These are phyloP conservation scores for Lepus americanus DNA, from an alignment of 2,113 vertebrate species.

Conservation along the genomic window DNA sequence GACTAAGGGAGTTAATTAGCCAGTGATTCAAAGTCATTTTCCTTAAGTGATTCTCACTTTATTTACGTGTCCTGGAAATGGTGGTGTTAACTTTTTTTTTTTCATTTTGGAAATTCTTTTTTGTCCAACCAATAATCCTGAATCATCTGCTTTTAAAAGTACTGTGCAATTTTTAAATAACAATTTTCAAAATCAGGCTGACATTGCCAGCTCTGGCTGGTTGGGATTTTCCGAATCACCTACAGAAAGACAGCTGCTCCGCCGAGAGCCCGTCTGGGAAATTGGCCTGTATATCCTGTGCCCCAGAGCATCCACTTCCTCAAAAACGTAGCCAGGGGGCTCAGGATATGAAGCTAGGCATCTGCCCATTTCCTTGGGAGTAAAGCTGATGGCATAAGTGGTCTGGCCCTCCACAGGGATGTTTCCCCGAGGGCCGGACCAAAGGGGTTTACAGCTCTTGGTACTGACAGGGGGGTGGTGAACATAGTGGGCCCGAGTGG, in stretches of 20 bases:
- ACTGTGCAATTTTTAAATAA: conserved; percentile 62
- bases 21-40: conserved; percentile 44
- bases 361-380: conserved; percentile 70
- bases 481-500: conserved; percentile 74
- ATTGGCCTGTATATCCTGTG: conserved; percentile 78
- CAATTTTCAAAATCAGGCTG: conserved; percentile 59
- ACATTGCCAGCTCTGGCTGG: conserved; percentile 71
- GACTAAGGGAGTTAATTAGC: background rate
- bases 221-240: background rate
- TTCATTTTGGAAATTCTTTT: conserved; percentile 60
- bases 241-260: background rate
- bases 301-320: conserved; percentile 73
- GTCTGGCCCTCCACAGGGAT: conserved; percentile 73
- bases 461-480: conserved; percentile 67
- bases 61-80: conserved; percentile 58
- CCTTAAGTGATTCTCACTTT: conserved; percentile 73
- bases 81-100: conserved; percentile 47
- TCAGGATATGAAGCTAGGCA: conserved; percentile 81
- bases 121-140: conserved; percentile 65
- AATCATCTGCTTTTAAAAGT: conserved; percentile 65
- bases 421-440: background rate
- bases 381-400: conserved; percentile 78
- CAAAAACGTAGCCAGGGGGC: conserved; percentile 74
- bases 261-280: conserved; percentile 37
- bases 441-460: conserved; percentile 78